Percentiles rank a stretch among this genome's conserved stretches.
phyloP scores from a whole-genome alignment of 2,888 invertebrate species.

The Automeris io region DNA sequence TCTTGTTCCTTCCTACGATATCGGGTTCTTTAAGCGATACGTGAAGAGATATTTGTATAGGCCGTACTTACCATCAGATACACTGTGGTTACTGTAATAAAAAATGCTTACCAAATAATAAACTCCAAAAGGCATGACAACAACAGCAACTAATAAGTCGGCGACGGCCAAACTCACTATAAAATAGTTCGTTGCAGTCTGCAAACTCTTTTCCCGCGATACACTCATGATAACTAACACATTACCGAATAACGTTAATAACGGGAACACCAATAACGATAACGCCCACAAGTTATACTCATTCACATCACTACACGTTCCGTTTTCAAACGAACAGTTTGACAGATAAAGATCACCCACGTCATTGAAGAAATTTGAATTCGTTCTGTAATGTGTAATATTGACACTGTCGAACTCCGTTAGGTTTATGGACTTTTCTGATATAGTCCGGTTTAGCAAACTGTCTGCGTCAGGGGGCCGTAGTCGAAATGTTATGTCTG shows the following conservation, averaged over 20 bases:
- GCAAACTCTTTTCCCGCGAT: constrained; percentile 90
- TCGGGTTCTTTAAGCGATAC: too few relatives aligned
- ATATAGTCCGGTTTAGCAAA: constrained; percentile 16
- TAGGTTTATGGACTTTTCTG: constrained; percentile 14
- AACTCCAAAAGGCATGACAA: constrained; percentile 99
- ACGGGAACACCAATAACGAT: constrained; percentile 91
- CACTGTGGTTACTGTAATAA: too few relatives aligned
- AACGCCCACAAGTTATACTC: constrained; percentile 90
- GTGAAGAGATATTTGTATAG: too few relatives aligned
- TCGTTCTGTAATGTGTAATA: constrained; percentile 32
- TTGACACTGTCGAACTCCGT: constrained; percentile 14
- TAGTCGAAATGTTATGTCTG: constrained; percentile 27
- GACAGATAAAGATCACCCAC: constrained; percentile 23
- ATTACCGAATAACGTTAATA: constrained; percentile 96
- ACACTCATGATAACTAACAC: constrained; percentile 97
- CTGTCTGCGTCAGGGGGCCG: constrained; percentile 29
- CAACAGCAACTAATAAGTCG: constrained; percentile 96
- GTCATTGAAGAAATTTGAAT: constrained; percentile 27
- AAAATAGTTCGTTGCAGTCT: constrained; percentile 99
- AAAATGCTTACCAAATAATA: constrained; percentile 95
- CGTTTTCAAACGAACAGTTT: constrained; percentile 47
- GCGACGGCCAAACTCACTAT: constrained; percentile 98
- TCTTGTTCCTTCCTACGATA: too few relatives aligned
- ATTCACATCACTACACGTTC: constrained; percentile 53
- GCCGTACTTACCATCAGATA: too few relatives aligned